A percentile compares a stretch with the other conserved stretches of the same genome.
These are phyloP conservation scores for Menidia menidia DNA, from an alignment of 2,797 vertebrate genomes.

Conservation along the genomic window DNA sequence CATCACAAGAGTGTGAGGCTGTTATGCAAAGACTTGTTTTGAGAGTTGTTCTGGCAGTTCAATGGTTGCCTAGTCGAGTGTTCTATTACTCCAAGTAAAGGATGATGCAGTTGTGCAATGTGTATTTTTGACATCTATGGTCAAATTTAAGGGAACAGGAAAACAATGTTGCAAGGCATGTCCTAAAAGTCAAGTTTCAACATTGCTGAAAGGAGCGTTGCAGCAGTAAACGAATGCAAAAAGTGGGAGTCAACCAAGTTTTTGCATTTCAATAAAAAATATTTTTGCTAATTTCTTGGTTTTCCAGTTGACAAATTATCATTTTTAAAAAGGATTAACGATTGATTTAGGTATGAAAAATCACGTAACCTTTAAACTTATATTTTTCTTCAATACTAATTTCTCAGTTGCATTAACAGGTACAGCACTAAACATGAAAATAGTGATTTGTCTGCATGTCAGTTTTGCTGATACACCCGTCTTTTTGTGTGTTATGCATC, in stretches of 20 bases:
- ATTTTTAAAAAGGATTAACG: not conserved
- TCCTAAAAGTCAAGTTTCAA: constrained; percentile 42
- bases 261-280: constrained; percentile 1
- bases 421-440: not conserved
- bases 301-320: not conserved
- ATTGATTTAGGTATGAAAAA: not conserved
- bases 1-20: not conserved
- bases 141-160: constrained; percentile 41
- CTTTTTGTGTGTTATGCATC: not conserved
- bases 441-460: not conserved
- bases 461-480: not conserved
- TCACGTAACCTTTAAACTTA: no score
- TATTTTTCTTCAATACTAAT: not conserved
- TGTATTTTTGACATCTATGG: constrained; percentile 14
- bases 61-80: not conserved
- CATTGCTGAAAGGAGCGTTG: constrained; percentile 26
- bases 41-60: not conserved
- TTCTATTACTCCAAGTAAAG: not conserved
- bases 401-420: not conserved
- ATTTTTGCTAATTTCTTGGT: not conserved
- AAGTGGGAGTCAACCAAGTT: constrained; percentile 6
- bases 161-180: constrained; percentile 46
- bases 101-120: constrained; percentile 10
- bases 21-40: not conserved
- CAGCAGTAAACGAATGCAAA: not conserved